A percentile compares a stretch with the other conserved stretches of the same genome.
phyloP scores from a whole-genome alignment of 2,797 vertebrate species.

The Phoeniculus purpureus region DNA sequence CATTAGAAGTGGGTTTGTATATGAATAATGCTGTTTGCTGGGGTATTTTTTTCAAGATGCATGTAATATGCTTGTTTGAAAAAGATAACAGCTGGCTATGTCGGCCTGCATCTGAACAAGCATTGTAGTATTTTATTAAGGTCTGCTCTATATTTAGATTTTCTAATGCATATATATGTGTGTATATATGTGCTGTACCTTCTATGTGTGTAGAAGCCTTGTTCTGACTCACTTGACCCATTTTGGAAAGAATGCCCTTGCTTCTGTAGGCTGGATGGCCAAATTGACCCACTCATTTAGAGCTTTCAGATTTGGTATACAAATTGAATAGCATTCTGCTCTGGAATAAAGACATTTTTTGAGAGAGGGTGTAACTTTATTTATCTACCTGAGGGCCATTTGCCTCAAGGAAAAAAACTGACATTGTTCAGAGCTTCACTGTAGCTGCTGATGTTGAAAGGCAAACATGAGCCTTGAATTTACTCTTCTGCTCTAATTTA shows the following conservation, averaged over 20 bases:
- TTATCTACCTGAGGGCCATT: conserved; percentile 3
- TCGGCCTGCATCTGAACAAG: not conserved
- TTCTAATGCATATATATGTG: no score
- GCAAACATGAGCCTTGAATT: not conserved
- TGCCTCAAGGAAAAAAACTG: not conserved
- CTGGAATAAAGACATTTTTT: conserved; percentile 9
- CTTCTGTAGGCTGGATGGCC: not conserved
- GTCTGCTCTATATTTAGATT: not conserved
- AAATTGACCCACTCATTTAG: not conserved
- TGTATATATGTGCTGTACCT: not conserved
- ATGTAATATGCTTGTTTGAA: not conserved
- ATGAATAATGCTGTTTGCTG: not conserved
- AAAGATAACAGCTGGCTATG: not conserved
- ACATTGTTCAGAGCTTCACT: not conserved
- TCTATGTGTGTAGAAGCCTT: not conserved
- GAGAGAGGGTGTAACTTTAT: not conserved
- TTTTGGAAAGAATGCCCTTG: not conserved
- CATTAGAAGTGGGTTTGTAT: not conserved
- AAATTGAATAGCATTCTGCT: not conserved
- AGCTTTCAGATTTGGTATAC: not conserved
- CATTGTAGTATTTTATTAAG: not conserved
- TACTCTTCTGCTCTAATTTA: not conserved
- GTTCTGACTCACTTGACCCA: not conserved
- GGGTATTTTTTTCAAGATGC: not conserved
- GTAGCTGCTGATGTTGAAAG: not conserved